A percentile compares a stretch with the other conserved stretches of the same genome.
These are phyloP conservation scores for Enteromius treurensis DNA, from an alignment of 2,797 vertebrate species.

Conservation along the genomic window DNA sequence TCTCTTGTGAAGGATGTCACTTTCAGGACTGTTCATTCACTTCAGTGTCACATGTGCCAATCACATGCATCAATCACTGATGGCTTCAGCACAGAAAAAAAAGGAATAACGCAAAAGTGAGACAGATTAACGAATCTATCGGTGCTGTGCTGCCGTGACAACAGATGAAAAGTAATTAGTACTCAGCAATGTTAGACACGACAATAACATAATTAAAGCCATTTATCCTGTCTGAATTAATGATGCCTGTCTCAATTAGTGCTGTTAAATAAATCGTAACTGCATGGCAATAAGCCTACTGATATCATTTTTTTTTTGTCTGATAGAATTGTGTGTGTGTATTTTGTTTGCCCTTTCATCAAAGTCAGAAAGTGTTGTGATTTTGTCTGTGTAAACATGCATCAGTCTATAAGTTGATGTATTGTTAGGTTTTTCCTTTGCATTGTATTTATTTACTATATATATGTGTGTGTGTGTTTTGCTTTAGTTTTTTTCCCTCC, in stretches of 20 bases:
- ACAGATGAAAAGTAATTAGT: slow-evolving; percentile 62
- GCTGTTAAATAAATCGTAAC: slow-evolving; percentile 48
- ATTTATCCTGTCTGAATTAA: slow-evolving; percentile 61
- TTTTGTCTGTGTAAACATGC: slow-evolving; percentile 19
- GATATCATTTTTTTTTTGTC: background rate
- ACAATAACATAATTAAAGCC: slow-evolving; percentile 60
- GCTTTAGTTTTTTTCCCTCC: no score
- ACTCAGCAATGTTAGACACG: slow-evolving; percentile 52
- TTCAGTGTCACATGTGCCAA: slow-evolving; percentile 18
- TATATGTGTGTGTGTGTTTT: no score
- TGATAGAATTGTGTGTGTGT: background rate
- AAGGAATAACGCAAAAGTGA: background rate
- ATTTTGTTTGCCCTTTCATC: background rate
- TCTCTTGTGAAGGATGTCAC: slow-evolving; percentile 22
- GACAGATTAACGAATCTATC: slow-evolving; percentile 42
- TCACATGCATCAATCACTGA: slow-evolving; percentile 18
- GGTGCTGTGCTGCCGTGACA: slow-evolving; percentile 30
- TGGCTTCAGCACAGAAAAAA: slow-evolving; percentile 13
- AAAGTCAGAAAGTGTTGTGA: background rate
- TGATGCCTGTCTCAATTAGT: slow-evolving; percentile 58
- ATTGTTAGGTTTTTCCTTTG: background rate
- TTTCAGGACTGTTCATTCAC: slow-evolving; percentile 19
- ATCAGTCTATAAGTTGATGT: background rate
- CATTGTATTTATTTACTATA: background rate
- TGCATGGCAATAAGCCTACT: background rate